phyloP scores from a whole-genome alignment of 1,140 invertebrate genomes.

The Drosophila tsacasi region DNA sequence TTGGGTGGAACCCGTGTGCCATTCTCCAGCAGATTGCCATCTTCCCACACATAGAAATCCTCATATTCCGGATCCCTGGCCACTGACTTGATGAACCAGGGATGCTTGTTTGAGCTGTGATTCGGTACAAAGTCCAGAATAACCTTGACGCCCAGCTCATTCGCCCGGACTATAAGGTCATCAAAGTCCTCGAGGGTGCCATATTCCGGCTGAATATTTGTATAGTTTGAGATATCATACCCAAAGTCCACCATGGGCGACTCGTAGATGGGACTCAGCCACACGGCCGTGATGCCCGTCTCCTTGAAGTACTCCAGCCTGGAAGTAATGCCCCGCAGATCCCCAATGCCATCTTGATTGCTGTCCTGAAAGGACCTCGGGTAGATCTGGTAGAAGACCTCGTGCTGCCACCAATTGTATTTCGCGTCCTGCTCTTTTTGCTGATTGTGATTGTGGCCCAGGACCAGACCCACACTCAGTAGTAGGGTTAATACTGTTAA shows the following conservation, averaged over 20 bases:
- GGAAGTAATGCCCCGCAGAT: constrained; percentile 84
- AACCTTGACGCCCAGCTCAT: constrained; percentile 78
- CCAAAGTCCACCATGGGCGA: constrained; percentile 89
- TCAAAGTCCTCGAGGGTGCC: constrained; percentile 91
- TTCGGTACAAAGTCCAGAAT: constrained; percentile 87
- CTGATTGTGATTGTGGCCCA: background rate
- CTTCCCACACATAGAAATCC: constrained; percentile 90
- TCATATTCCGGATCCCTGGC: constrained; percentile 86
- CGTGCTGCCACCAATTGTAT: constrained; percentile 66
- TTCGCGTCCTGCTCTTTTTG: constrained; percentile 29
- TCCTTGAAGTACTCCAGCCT: constrained; percentile 86
- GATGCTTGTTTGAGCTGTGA: constrained; percentile 89
- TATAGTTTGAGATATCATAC: constrained; percentile 90
- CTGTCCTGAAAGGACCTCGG: constrained; percentile 73
- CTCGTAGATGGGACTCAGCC: constrained; percentile 90
- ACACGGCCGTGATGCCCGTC: constrained; percentile 87
- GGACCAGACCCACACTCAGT: constrained; percentile 19
- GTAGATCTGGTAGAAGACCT: constrained; percentile 76
- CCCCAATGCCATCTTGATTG: constrained; percentile 65
- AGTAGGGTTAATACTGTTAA: constrained; percentile 18
- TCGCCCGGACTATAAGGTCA: constrained; percentile 87
- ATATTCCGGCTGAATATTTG: constrained; percentile 89
- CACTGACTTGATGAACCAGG: constrained; percentile 90
- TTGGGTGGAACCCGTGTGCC: constrained; percentile 86
- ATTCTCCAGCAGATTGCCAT: constrained; percentile 81